Evolutionary conservation across 2,113 vertebrate species (phyloP), one percentile per base, ranked within the genome.

Genomic region (Dicaeum eximium): DNA sequence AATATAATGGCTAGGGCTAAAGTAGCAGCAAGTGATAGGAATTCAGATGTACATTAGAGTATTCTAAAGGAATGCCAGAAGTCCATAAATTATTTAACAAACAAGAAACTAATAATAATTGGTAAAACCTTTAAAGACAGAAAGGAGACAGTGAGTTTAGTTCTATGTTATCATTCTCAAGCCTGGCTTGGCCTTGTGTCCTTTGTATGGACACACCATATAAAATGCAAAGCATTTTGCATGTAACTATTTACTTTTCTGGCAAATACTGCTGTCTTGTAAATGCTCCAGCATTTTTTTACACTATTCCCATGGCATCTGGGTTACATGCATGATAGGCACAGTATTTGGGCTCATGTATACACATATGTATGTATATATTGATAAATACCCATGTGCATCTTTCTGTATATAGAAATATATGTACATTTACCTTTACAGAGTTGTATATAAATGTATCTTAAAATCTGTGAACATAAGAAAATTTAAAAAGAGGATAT

Each of bases 161-260:
- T 33, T 84, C n/a, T 50, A 3, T 38, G 10, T 64, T 88, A 47
- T 13, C 19, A 10, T 70, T 84, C 61, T 86, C 47, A 91, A 10
- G n/a, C 14, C 44, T 72, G n/a, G 4, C 25, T 91, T 85, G 0
- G 0, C 54, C 69, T 89, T 72, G n/a, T n/a, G n/a, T n/a, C n/a
- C n/a, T n/a, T n/a, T n/a, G n/a, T n/a, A n/a, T n/a, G 54, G 27
- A 12, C 7, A 11, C 3, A 7, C 10, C 7, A 11, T 31, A 6
- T 23, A 73, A 42, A 61, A 3, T 57, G 31, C 20, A 38, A 35
- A 80, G 58, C 0, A 1, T 65, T 80, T 72, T 77, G 8, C 37
- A 9, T 40, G 11, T 60, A 42, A 40, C 24, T 80, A 27, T 88
- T 91, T 60, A 27, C 7, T 44, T 80, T 80, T 78, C 72, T 45